Conservation (phyloP, 2,888 invertebrate species). For the Syrphus vitripennis region DNA sequence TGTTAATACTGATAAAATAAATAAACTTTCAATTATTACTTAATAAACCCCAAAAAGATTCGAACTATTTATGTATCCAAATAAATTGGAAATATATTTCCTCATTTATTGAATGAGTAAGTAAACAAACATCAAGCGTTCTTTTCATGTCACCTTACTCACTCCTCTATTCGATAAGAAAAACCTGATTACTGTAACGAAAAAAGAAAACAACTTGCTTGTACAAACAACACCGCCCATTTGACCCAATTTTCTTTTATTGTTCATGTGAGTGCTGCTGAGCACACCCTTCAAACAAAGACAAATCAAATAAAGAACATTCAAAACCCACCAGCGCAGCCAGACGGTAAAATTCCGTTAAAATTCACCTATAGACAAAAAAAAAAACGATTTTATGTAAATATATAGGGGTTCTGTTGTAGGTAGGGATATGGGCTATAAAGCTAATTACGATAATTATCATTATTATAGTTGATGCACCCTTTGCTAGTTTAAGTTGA, state of each 20-base stretch:
- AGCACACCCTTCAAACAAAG: slow-evolving; percentile 31
- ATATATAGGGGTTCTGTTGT: slow-evolving; percentile 3
- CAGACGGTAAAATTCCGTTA: not conserved
- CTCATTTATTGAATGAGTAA: slow-evolving; percentile 23
- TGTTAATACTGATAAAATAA: no score
- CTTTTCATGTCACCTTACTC: slow-evolving; percentile 20
- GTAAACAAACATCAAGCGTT: slow-evolving; percentile 15
- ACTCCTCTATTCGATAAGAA: slow-evolving; percentile 6
- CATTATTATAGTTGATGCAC: slow-evolving; percentile 21
- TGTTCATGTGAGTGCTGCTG: not conserved
- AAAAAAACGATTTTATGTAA: not conserved
- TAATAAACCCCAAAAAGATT: not conserved
- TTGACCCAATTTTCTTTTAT: slow-evolving; percentile 53
- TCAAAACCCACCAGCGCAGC: not conserved
- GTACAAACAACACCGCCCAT: slow-evolving; percentile 15
- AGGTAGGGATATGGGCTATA: not conserved
- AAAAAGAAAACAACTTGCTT: not conserved
- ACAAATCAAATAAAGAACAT: slow-evolving; percentile 35
- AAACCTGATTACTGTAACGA: slow-evolving; percentile 16
- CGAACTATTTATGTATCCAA: not conserved
- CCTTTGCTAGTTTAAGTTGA: not conserved
- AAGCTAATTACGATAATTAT: slow-evolving; percentile 57
- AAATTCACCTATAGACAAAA: not conserved
- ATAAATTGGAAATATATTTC: not conserved
- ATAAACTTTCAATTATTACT: no score